A percentile compares a stretch with the other conserved stretches of the same genome.
These are phyloP conservation scores for Stichodactyla helianthus DNA, from an alignment of 64 coral and sea anemone genomes.

Conservation along the genomic window DNA sequence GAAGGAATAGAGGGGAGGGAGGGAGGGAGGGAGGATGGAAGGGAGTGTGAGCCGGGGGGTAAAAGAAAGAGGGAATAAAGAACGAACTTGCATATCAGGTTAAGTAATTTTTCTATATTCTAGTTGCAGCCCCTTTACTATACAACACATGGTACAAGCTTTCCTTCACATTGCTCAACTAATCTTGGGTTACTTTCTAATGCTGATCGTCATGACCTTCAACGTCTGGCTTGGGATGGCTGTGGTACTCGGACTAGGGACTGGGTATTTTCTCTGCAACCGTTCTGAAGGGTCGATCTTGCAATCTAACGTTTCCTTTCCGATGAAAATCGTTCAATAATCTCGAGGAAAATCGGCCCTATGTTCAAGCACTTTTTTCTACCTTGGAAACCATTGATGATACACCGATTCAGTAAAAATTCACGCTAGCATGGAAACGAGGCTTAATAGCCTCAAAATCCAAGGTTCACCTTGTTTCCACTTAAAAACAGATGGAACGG, in stretches of 20 bases:
- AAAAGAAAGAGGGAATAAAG: too few species aligned
- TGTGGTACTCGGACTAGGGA: constrained; percentile 39
- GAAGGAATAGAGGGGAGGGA: too few species aligned
- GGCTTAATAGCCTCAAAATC: too few species aligned
- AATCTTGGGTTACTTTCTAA: constrained; percentile 51
- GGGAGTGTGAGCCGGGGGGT: too few species aligned
- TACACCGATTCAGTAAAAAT: too few species aligned
- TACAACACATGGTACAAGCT: constrained; percentile 13
- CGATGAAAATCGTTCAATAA: constrained; percentile 3
- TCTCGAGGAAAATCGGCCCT: neutral
- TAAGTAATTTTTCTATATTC: neutral
- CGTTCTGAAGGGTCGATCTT: neutral
- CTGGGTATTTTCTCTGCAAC: constrained; percentile 32
- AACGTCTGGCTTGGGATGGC: constrained; percentile 50
- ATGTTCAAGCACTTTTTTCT: too few species aligned
- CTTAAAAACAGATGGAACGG: too few species aligned
- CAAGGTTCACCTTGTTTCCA: too few species aligned
- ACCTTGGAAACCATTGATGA: too few species aligned
- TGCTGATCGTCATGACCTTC: constrained; percentile 63
- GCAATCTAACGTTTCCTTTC: neutral
- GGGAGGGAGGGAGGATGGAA: too few species aligned
- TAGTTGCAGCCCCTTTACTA: neutral
- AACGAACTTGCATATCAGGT: too few species aligned
- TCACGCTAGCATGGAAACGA: too few species aligned
- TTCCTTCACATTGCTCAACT: constrained; percentile 37